Base-by-base conservation (phyloP, 2,797 vertebrate genomes). In the Xenopus petersii region DNA sequence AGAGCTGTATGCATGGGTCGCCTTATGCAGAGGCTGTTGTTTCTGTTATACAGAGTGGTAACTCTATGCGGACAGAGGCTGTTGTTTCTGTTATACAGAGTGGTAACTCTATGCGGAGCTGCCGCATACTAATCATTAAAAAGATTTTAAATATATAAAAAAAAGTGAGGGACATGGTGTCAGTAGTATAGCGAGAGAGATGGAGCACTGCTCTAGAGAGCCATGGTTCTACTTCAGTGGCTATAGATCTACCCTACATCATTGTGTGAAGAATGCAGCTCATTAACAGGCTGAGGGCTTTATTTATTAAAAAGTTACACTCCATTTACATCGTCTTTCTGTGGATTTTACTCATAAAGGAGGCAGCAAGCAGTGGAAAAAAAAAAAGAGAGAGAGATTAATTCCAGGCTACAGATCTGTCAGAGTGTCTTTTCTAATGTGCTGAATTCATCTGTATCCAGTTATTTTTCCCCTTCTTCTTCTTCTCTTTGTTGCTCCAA, bases 221-320 rank as follows among this genome's bases (percentile, higher is more conserved):
- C 0, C 0, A 64, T 46, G 21, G 62, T 63, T 80, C 71, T 64
- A 17, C 66, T 55, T 74, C n/a, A n/a, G 1, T 0, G 64, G 5
- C 2, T 51, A 15, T 10, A 55, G 15, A 46, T 66, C 62, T 17
- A 2, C 12, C 56, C 0, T 42, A 49, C 15, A 1, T n/a, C 56
- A 10, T 13, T 58, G 42, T 24, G 62, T 46, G 33, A 9, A 58
- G 59, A 79, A 71, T 30, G 67, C 49, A 61, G 63, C 69, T 74
- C 55, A 9, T 11, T 51, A 47, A 55, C 15, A 33, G n/a, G 71
- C 26, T 30, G 26, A 30, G 26, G 26, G 26, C 26, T 47, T 33
- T 47, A 7, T 42, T 59, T 33, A 56, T 64, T 17, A 33, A 56
- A 68, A 67, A 67, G 30, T 7, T 0, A 5, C 26, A n/a, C 15